Conservation (phyloP, 2,113 vertebrate genomes). For the Paramisgurnus dabryanus region DNA sequence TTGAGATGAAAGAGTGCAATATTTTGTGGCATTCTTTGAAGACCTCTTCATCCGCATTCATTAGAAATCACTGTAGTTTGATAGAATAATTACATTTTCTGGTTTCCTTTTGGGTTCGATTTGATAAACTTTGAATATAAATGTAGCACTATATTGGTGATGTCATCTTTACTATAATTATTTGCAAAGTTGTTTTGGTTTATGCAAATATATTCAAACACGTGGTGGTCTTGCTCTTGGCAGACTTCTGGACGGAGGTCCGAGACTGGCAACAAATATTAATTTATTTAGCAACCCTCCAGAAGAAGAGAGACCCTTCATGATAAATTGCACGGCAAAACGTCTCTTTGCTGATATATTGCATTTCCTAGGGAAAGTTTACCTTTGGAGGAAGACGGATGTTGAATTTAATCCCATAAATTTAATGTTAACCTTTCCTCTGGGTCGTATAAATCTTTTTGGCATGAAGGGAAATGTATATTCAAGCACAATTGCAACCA, state of each 20-base stretch:
- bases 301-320: neutral
- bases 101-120: neutral
- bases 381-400: conserved; percentile 70
- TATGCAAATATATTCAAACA: neutral
- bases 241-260: conserved; percentile 54
- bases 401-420: conserved; percentile 63
- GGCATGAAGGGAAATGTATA: conserved; percentile 51
- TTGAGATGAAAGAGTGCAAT: neutral
- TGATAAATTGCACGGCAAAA: conserved; percentile 65
- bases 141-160: neutral
- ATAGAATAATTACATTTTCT: conserved; percentile 34
- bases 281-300: conserved; percentile 60
- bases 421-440: conserved; percentile 61
- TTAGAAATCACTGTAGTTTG: conserved; percentile 20
- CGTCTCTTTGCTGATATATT: conserved; percentile 53
- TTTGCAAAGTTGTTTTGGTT: neutral
- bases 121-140: neutral
- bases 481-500: conserved; percentile 54
- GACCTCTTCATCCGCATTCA: conserved; percentile 9
- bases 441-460: conserved; percentile 63
- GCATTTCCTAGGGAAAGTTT: conserved; percentile 69
- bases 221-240: neutral
- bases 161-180: neutral
- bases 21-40: conserved; percentile 7
- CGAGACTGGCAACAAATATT: conserved; percentile 59